A percentile compares a stretch with the other conserved stretches of the same genome.
phyloP scores from a whole-genome alignment of 2,797 vertebrate genomes.

The Cottoperca gobio region DNA sequence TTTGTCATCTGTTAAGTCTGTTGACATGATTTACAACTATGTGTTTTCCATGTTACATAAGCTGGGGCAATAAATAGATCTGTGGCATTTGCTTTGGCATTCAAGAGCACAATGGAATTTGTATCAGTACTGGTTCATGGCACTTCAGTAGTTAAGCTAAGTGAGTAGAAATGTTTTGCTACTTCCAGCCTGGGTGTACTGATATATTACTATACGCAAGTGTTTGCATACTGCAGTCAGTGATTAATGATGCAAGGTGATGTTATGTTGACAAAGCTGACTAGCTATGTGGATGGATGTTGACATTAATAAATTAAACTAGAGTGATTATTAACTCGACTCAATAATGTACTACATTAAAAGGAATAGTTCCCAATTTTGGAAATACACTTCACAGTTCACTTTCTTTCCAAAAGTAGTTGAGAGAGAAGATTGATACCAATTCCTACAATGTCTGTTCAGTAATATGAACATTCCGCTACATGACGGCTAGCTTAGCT shows the following conservation, averaged over 20 bases:
- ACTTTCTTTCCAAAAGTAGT: neutral
- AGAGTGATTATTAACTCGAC: conserved; percentile 1
- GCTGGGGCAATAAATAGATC: conserved; percentile 55
- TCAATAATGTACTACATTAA: neutral
- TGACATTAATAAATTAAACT: conserved; percentile 1
- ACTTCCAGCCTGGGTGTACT: neutral
- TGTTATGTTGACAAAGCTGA: neutral
- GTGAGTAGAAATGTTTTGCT: neutral
- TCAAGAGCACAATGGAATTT: conserved; percentile 52
- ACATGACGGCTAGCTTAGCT: neutral
- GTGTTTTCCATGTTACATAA: conserved; percentile 57
- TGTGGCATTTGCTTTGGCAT: conserved; percentile 64
- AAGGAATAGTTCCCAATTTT: neutral
- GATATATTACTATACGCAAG: neutral
- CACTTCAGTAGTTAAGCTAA: conserved; percentile 5
- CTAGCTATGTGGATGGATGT: neutral
- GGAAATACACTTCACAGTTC: neutral
- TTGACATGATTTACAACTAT: conserved; percentile 53
- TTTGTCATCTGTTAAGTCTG: conserved; percentile 22
- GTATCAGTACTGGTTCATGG: conserved; percentile 12
- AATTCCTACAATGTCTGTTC: neutral
- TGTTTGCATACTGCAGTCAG: conserved; percentile 1
- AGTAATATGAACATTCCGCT: neutral
- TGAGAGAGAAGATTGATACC: neutral
- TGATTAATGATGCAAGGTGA: conserved; percentile 11